Conservation (phyloP, 2,113 vertebrate genomes). For the Podilymbus podiceps region DNA sequence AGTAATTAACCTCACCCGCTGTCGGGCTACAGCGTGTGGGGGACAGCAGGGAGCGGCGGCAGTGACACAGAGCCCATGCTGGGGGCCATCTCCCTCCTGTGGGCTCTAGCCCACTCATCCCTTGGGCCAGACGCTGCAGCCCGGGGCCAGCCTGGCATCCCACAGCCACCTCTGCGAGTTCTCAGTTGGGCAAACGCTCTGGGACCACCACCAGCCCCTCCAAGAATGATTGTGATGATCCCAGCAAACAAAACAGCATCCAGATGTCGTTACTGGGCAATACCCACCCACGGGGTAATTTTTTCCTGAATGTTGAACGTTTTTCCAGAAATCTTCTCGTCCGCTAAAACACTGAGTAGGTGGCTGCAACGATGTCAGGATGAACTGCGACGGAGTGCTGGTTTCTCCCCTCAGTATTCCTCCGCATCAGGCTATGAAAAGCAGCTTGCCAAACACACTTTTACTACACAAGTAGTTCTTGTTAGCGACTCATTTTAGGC, state of each 20-base stretch:
- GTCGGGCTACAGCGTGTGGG: rapidly evolving
- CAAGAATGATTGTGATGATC: neutral
- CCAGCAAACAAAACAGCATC: neutral
- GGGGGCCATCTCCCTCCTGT: neutral
- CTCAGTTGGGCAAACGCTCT: rapidly evolving
- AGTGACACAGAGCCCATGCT: neutral
- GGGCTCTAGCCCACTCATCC: neutral
- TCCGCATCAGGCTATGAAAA: neutral
- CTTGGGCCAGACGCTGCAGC: neutral
- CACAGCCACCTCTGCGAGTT: neutral
- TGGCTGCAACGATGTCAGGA: rapidly evolving
- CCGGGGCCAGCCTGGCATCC: neutral
- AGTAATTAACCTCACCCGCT: neutral
- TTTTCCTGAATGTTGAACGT: neutral
- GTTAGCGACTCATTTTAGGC: neutral
- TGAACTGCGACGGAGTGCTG: neutral
- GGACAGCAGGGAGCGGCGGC: no score
- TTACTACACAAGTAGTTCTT: neutral
- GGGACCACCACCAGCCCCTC: neutral
- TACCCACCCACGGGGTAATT: neutral
- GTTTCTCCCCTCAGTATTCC: neutral
- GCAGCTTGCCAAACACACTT: neutral
- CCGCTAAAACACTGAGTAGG: neutral
- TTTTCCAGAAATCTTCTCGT: neutral
- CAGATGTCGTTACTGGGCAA: neutral